Evolutionary conservation across 2,888 invertebrate genomes (phyloP), one percentile per base, ranked within the genome.

Genomic region (Perizoma affinitatum): DNA sequence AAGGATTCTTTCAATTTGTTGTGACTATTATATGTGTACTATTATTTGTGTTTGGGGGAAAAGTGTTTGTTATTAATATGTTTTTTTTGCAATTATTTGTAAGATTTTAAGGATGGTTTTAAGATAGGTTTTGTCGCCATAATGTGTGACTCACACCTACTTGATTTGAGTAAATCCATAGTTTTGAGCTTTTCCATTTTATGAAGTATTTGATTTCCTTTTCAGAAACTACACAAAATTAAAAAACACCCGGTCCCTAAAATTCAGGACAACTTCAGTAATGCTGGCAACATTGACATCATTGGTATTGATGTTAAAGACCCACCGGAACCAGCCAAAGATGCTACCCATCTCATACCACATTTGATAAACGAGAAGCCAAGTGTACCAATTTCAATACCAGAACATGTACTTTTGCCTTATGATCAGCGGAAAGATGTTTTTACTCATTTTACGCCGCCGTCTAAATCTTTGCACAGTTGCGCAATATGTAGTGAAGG

Each of bases 161-260:
- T 2, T 22, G 22, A 22, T 22, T 22, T 22, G 22, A 22, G 22
- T 22, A 22, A 2, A 22, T 22, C 22, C 22, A 22, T 22, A 22
- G 22, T 2, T 22, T 22, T 22, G 3, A 22, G 3, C 22, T 22
- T 22, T 22, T 22, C 22, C 22, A 2, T 22, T 22, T 22, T 22
- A 22, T 22, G 22, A 38, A 42, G 5, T n/a, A 42, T 9, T 42
- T 54, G 36, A 3, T 33, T 50, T 56, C 47, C 6, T 41, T 89
- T 89, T 42, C 86, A 92, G 91, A 90, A 86, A 82, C 54, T 82
- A 41, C 91, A 92, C 67, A 89, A 86, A 72, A 46, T 81, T 44
- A 88, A 86, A 65, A 91, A 91, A 54, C 91, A 92, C 65, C 82
- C 84, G 67, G 70, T 65, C 36, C 40, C 67, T 0, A 58, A 61